phyloP scores from a whole-genome alignment of 2,113 vertebrate genomes.

The Corythornis madagascariensis region DNA sequence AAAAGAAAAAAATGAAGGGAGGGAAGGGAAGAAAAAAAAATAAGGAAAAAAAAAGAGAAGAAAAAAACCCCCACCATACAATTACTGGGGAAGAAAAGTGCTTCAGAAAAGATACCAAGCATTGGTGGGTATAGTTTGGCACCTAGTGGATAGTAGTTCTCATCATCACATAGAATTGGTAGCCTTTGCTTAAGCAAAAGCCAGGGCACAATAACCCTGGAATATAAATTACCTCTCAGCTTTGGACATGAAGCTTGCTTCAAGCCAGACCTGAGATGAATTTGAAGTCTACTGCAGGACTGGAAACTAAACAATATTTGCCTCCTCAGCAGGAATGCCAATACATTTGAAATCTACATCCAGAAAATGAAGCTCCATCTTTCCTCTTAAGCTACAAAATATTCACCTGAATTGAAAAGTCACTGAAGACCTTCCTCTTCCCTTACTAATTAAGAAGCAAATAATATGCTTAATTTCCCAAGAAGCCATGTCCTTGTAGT shows the following conservation, averaged over 20 bases:
- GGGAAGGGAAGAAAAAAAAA: background rate
- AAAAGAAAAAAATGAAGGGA: background rate
- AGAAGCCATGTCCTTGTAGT: conserved; percentile 1
- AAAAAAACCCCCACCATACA: background rate
- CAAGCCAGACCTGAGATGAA: conserved; percentile 42
- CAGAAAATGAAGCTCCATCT: conserved; percentile 13
- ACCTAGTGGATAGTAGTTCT: conserved; percentile 61
- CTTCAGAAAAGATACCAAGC: conserved; percentile 37
- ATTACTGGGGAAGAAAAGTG: conserved; percentile 16
- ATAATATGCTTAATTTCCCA: conserved; percentile 39
- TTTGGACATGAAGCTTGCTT: conserved; percentile 52
- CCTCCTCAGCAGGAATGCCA: conserved; percentile 13
- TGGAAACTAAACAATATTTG: conserved; percentile 21
- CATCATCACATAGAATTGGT: conserved; percentile 56
- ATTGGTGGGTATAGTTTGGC: conserved; percentile 60
- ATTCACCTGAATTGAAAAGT: conserved; percentile 11
- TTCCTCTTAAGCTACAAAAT: background rate
- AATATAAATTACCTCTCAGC: conserved; percentile 51
- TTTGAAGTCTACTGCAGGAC: conserved; percentile 36
- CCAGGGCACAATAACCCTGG: conserved; percentile 30
- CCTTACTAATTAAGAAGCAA: conserved; percentile 30
- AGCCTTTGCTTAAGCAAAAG: conserved; percentile 56
- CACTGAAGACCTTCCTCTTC: background rate
- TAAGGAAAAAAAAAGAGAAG: background rate
- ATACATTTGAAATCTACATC: conserved; percentile 7